These are phyloP conservation scores for Molanna angustata DNA, from an alignment of 2,888 invertebrate genomes.

Conservation along the genomic window DNA sequence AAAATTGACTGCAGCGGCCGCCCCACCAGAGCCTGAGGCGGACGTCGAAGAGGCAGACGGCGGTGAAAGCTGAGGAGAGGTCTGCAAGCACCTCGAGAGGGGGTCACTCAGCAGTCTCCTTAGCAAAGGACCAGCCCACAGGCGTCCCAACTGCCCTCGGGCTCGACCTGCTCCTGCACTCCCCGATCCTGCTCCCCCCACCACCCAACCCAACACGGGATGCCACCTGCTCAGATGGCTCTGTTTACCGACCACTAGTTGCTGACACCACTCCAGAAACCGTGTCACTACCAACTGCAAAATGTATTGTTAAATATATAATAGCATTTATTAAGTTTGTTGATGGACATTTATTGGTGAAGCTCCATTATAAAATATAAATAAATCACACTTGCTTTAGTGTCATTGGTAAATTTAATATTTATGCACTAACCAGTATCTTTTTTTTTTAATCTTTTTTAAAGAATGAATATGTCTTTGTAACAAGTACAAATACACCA, in stretches of 20 bases:
- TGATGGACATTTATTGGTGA: too few species aligned
- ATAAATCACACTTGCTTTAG: too few species aligned
- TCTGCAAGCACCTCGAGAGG: constrained; percentile 55
- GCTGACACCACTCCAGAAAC: constrained; percentile 85
- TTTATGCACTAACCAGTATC: too few species aligned
- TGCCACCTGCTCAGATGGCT: constrained; percentile 97
- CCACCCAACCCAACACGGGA: constrained; percentile 95
- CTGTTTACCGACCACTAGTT: constrained; percentile 87
- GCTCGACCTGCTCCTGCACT: constrained; percentile 68
- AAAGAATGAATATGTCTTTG: too few species aligned
- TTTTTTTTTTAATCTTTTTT: too few species aligned
- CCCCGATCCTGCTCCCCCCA: constrained; percentile 66
- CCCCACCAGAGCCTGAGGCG: constrained; percentile 46
- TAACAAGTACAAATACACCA: too few species aligned
- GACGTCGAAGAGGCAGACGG: constrained; percentile 44
- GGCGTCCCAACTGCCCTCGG: constrained; percentile 63
- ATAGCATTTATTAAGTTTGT: neutral
- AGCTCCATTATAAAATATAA: too few species aligned
- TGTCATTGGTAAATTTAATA: too few species aligned
- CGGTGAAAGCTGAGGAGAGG: constrained; percentile 45
- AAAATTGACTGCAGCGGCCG: constrained; percentile 49
- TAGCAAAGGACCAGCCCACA: constrained; percentile 62
- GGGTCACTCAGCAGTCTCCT: constrained; percentile 47
- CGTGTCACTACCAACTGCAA: constrained; percentile 77
- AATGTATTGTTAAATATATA: neutral